Percentiles rank a stretch among this genome's conserved stretches.
These are phyloP conservation scores for Balaeniceps rex DNA, from an alignment of 2,113 vertebrate species.

Conservation along the genomic window DNA sequence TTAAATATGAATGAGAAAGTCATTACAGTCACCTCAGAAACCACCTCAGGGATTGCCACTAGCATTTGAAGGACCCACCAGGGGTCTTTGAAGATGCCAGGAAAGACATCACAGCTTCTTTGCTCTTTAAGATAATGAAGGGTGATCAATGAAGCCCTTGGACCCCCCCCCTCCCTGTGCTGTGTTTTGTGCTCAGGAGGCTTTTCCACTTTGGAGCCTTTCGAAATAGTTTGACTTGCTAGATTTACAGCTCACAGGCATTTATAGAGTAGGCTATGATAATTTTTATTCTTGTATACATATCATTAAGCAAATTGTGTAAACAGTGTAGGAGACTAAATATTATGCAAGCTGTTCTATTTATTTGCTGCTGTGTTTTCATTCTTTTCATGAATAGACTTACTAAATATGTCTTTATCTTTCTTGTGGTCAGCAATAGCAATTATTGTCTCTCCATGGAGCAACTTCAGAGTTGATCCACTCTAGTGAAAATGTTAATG, in stretches of 20 bases:
- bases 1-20: neutral
- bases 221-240: neutral
- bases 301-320: neutral
- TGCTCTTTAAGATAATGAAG: neutral
- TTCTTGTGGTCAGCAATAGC: neutral
- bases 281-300: neutral
- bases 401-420: neutral
- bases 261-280: neutral
- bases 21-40: neutral
- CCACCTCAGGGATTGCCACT: neutral
- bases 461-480: neutral
- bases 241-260: neutral
- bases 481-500: neutral
- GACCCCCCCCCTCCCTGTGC: neutral
- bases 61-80: neutral
- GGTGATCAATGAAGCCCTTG: neutral
- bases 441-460: neutral
- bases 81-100: neutral
- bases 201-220: neutral
- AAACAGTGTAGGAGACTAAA: neutral
- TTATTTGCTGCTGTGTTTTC: neutral
- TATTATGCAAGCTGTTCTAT: neutral
- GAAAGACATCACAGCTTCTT: neutral
- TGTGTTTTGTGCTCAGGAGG: neutral
- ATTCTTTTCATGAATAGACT: neutral